Percentiles rank a stretch among this genome's conserved stretches.
These are phyloP conservation scores for Lanius ludovicianus DNA, from an alignment of 2,113 vertebrate genomes.

Conservation along the genomic window DNA sequence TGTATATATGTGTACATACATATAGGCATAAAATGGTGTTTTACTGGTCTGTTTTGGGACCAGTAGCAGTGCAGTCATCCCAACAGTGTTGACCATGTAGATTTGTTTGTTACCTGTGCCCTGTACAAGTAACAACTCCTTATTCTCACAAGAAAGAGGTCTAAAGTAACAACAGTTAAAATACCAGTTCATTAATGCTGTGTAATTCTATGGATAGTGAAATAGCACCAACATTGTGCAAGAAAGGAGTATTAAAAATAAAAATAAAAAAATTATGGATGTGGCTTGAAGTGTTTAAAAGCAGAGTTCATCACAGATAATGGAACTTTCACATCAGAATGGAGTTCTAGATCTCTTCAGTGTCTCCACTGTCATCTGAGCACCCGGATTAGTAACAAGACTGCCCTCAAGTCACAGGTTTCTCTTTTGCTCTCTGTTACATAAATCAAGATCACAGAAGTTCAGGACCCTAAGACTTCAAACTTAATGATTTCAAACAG, in stretches of 20 bases:
- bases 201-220: not conserved
- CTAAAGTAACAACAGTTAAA: not conserved
- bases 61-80: not conserved
- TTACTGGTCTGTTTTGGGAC: not conserved
- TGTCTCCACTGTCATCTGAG: not conserved
- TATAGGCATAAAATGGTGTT: not conserved
- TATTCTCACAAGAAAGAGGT: not conserved
- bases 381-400: not conserved
- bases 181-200: not conserved
- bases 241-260: not conserved
- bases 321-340: not conserved
- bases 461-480: not conserved
- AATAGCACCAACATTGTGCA: not conserved
- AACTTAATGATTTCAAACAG: not conserved
- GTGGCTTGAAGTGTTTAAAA: not conserved
- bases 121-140: not conserved
- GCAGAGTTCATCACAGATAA: not conserved
- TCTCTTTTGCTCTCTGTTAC: not conserved
- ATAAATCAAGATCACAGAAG: not conserved
- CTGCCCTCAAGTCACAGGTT: not conserved
- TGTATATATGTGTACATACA: accelerated
- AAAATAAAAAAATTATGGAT: not conserved
- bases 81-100: not conserved
- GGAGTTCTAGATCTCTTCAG: not conserved
- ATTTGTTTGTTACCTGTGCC: not conserved